Evolutionary conservation across 2,888 invertebrate species (phyloP).

Genomic region (Acleris emargana): DNA sequence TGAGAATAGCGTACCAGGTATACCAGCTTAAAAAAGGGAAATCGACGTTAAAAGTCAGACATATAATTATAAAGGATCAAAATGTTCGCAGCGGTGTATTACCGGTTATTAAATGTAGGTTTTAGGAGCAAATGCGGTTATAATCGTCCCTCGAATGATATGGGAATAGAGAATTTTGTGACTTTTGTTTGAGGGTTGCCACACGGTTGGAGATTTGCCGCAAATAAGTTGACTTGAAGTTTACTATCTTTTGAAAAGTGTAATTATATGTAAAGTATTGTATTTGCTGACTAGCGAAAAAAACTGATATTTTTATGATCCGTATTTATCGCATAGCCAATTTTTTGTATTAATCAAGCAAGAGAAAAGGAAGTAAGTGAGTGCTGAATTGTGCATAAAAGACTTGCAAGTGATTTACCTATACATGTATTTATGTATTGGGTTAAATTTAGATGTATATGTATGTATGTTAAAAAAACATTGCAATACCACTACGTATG

Average conservation of each 20-base stretch:
- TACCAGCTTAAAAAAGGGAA: conserved; percentile 61
- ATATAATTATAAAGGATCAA: conserved; percentile 81
- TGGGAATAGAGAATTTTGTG: conserved; percentile 59
- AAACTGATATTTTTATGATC: too few species aligned
- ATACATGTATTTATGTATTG: too few species aligned
- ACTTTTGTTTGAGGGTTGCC: conserved; percentile 42
- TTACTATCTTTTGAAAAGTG: background rate
- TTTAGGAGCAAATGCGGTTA: conserved; percentile 78
- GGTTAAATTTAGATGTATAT: too few species aligned
- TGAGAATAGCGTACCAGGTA: conserved; percentile 52
- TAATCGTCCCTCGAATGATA: conserved; percentile 74
- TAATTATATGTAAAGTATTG: background rate
- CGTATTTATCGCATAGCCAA: too few species aligned
- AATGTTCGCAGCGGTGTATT: conserved; percentile 63
- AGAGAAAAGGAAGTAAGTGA: too few species aligned
- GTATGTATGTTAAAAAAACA: too few species aligned
- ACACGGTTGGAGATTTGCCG: conserved; percentile 12
- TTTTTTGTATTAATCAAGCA: too few species aligned
- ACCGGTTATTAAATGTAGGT: conserved; percentile 72
- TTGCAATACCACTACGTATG: too few species aligned
- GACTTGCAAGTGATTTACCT: too few species aligned
- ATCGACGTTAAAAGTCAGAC: conserved; percentile 64
- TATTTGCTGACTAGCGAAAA: too few species aligned
- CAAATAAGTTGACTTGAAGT: conserved; percentile 8
- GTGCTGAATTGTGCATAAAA: too few species aligned